These are phyloP conservation scores for Raillietiella orientalis DNA, from an alignment of 2,888 invertebrate genomes.

Conservation along the genomic window DNA sequence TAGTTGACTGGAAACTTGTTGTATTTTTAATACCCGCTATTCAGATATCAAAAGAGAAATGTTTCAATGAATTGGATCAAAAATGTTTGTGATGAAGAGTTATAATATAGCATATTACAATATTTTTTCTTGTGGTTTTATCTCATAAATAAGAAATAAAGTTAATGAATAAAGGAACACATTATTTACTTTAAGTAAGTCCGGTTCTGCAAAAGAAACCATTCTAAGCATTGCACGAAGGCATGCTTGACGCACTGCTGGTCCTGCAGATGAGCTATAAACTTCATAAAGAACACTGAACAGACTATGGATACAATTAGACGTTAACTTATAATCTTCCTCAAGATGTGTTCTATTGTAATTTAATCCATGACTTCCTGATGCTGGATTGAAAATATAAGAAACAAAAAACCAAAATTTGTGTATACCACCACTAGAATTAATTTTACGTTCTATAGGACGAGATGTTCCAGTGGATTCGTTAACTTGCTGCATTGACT, in stretches of 20 bases:
- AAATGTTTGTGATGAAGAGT: no score
- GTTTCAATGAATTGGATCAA: no score
- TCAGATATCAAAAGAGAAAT: no score
- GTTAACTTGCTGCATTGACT: conserved; percentile 92
- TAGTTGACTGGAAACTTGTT: conserved; percentile 74
- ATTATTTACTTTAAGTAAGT: conserved; percentile 29
- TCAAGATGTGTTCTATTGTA: conserved; percentile 31
- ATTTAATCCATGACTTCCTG: no score
- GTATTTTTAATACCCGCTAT: conserved; percentile 24
- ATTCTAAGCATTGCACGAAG: conserved; percentile 77
- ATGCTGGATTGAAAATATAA: no score
- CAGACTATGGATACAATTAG: conserved; percentile 35
- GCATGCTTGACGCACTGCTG: conserved; percentile 86
- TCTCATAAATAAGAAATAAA: no score
- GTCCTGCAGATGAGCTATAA: conserved; percentile 90
- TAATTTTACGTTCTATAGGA: conserved; percentile 47
- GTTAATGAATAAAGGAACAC: background rate
- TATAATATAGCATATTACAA: no score
- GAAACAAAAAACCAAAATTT: background rate
- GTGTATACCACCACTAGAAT: conserved; percentile 5
- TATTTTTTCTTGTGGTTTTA: no score
- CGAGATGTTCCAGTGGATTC: conserved; percentile 86
- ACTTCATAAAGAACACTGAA: conserved; percentile 91
- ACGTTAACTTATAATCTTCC: conserved; percentile 31
- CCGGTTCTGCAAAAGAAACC: conserved; percentile 72